Conservation (phyloP, 2,888 invertebrate species). For the Timandra comae region DNA sequence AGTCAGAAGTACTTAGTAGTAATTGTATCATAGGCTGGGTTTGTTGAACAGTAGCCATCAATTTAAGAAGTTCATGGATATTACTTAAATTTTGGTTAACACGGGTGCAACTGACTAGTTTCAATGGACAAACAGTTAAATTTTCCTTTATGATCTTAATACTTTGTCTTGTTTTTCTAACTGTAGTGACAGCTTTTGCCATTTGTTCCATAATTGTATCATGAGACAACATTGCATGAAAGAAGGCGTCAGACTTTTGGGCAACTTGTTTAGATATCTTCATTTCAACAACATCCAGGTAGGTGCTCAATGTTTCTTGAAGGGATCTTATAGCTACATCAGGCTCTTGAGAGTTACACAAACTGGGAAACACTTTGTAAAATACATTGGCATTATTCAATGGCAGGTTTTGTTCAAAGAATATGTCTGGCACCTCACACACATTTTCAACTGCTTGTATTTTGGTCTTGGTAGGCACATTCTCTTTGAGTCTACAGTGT, state of each 20-base stretch:
- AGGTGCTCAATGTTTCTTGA: constrained; percentile 95
- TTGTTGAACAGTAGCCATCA: constrained; percentile 97
- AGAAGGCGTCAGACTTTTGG: constrained; percentile 96
- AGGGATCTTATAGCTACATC: constrained; percentile 81
- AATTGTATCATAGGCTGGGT: constrained; percentile 98
- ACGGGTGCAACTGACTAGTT: constrained; percentile 83
- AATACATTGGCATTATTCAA: constrained; percentile 89
- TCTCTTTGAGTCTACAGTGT: constrained; percentile 76
- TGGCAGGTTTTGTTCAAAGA: constrained; percentile 86
- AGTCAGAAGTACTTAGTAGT: constrained; percentile 95
- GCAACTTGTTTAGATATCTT: constrained; percentile 95
- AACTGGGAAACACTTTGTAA: constrained; percentile 87
- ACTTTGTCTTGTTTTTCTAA: constrained; percentile 83
- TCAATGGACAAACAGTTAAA: constrained; percentile 87
- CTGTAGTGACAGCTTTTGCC: constrained; percentile 86
- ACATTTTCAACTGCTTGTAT: constrained; percentile 69
- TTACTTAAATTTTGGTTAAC: constrained; percentile 80
- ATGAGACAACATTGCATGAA: constrained; percentile 98
- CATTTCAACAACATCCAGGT: constrained; percentile 96
- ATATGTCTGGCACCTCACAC: constrained; percentile 89
- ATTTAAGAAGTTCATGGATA: constrained; percentile 85
- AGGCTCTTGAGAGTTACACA: constrained; percentile 74
- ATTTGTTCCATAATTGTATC: constrained; percentile 97
- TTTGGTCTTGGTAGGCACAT: constrained; percentile 52
- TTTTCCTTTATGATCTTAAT: constrained; percentile 86